phyloP scores from a whole-genome alignment of 2,113 vertebrate species.

The Paramormyrops kingsleyae region DNA sequence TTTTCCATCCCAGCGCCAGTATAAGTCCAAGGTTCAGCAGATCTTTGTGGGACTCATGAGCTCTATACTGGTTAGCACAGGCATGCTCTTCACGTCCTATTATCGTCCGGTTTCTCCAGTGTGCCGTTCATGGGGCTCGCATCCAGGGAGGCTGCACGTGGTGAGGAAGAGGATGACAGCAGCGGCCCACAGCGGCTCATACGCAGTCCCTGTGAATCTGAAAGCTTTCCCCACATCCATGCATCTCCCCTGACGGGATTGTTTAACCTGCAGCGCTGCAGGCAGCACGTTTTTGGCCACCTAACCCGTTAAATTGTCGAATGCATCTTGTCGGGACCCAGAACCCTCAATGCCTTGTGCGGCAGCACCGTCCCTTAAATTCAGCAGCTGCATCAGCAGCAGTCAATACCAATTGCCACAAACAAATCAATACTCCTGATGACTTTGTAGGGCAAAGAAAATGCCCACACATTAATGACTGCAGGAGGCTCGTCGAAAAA shows the following conservation, averaged over 20 bases:
- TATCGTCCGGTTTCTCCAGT: not conserved
- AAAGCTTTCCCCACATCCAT: not conserved
- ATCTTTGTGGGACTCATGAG: not conserved
- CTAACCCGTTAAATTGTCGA: constrained; percentile 21
- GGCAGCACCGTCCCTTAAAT: constrained; percentile 59
- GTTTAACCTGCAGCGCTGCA: not conserved
- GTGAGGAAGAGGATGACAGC: not conserved
- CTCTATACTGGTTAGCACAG: not conserved
- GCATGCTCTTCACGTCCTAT: not conserved
- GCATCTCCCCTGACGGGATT: not conserved
- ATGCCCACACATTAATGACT: constrained; percentile 48
- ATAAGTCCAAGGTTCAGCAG: not conserved
- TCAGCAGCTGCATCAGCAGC: constrained; percentile 52
- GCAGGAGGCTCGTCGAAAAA: constrained; percentile 57
- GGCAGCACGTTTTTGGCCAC: constrained; percentile 1
- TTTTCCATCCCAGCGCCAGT: not conserved
- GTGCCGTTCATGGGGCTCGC: not conserved
- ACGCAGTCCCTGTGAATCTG: not conserved
- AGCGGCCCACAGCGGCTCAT: not conserved
- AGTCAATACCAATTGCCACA: constrained; percentile 77
- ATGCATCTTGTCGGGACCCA: constrained; percentile 8
- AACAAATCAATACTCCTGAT: constrained; percentile 62
- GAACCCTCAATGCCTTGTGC: not conserved
- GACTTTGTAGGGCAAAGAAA: constrained; percentile 62
- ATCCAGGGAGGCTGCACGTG: not conserved